Conservation (phyloP, 2,113 vertebrate species). For the Zosterops lateralis region DNA sequence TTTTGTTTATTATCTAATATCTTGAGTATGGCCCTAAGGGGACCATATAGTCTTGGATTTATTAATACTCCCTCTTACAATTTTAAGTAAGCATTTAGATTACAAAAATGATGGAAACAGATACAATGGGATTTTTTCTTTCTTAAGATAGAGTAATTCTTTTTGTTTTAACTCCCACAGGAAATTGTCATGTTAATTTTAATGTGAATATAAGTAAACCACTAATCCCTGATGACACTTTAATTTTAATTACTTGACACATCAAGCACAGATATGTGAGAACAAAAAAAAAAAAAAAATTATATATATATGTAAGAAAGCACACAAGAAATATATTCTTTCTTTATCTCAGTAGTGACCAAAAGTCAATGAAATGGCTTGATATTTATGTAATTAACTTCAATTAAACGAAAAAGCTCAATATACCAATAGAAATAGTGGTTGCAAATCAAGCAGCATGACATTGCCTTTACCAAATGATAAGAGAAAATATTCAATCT, state of each 20-base stretch:
- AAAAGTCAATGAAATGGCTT: background rate
- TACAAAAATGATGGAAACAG: background rate
- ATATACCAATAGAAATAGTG: background rate
- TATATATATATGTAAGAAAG: background rate
- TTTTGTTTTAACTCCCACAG: background rate
- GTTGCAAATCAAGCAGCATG: background rate
- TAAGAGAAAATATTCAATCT: background rate
- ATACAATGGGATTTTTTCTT: background rate
- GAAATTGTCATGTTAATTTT: background rate
- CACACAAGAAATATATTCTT: background rate
- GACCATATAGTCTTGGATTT: background rate
- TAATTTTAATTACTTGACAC: background rate
- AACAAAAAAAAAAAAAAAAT: no score
- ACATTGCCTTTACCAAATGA: background rate
- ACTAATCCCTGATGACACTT: background rate
- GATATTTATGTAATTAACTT: background rate
- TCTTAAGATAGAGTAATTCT: background rate
- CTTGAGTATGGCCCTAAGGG: background rate
- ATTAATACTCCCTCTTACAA: background rate
- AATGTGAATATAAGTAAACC: background rate
- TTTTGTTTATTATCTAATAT: constrained; percentile 9
- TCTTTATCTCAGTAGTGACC: background rate
- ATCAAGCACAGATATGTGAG: background rate
- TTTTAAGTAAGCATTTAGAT: background rate
- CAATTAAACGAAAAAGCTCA: background rate